Base-by-base conservation (phyloP, 2,888 invertebrate species). In the Lepidocyrtoides sp. region DNA sequence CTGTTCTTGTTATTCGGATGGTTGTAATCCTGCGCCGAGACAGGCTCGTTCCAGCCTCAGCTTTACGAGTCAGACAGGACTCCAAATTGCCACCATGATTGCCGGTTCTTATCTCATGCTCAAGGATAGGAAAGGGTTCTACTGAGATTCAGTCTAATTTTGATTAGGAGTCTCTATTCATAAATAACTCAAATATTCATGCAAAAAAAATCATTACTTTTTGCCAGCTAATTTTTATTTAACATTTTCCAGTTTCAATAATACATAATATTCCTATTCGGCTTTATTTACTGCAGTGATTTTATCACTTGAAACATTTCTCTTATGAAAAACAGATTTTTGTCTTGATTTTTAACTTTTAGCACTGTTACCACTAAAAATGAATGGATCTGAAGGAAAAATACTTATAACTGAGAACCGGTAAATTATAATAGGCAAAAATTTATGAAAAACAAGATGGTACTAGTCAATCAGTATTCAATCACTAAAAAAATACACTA, bases 1-100 rank as follows among this genome's bases (percentile, higher is more conserved):
- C 89, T 94, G 94, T 83, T 77, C 92, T 57, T 94, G 94, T 66
- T 44, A 44, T n/a, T 12, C n/a, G 2, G 85, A 91, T 4, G 82
- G 81, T 32, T 91, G 91, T 41, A 91, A 91, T 60, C 85, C 79
- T 26, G 84, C 86, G 0, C 86, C 85, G 41, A 79, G 91, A 32
- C 91, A 86, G 81, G 86, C 82, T 29, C 79, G 63, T 20, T 51
- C 85, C 29, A 79, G 81, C 26, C 54, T 91, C 72, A 83, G 57
- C 44, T 20, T 90, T 7, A 44, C 77, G 29, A 90, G 90, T 41
- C 90, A 90, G 17, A 90, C 91, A 32, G 72, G 66, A 26, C 86
- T 86, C 77, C 86, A 86, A 44, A 54, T 91, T 20, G 81, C 81
- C 48, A 91, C 91, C 17, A 91, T 91, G 91, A 91, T 91, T 75